Conservation (phyloP, 1,140 invertebrate species). For the Arctopsyche grandis region DNA sequence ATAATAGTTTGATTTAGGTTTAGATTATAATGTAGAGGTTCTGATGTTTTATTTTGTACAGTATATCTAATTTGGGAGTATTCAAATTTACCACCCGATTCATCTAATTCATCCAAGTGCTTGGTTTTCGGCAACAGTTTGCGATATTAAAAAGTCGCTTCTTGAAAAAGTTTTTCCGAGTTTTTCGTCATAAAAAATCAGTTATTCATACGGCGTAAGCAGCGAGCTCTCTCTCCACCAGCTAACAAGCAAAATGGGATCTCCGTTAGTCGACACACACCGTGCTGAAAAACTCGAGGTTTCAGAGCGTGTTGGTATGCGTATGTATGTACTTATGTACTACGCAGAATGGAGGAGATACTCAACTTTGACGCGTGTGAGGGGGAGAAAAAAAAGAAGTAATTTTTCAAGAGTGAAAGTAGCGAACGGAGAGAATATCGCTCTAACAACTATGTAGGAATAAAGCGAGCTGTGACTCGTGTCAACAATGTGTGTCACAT, state of each 20-base stretch:
- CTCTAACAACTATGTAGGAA: background rate
- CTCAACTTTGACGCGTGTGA: constrained; percentile 1
- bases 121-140: background rate
- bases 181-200: constrained; percentile 50
- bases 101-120: background rate
- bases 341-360: background rate
- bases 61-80: background rate
- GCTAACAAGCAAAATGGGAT: constrained; percentile 44
- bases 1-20: no score
- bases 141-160: constrained; percentile 38
- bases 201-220: constrained; percentile 49
- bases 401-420: constrained; percentile 42
- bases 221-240: background rate
- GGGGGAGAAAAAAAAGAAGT: constrained; percentile 18
- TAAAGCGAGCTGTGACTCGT: constrained; percentile 7
- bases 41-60: background rate
- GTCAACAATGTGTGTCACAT: background rate
- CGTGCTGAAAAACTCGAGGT: background rate
- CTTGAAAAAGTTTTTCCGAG: constrained; percentile 28
- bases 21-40: no score
- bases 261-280: background rate
- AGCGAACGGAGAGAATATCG: constrained; percentile 15
- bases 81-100: background rate
- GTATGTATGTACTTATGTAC: no score
- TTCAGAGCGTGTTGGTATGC: background rate